Evolutionary conservation across 2,113 vertebrate species (phyloP).

Genomic region (Dinomys branickii): DNA sequence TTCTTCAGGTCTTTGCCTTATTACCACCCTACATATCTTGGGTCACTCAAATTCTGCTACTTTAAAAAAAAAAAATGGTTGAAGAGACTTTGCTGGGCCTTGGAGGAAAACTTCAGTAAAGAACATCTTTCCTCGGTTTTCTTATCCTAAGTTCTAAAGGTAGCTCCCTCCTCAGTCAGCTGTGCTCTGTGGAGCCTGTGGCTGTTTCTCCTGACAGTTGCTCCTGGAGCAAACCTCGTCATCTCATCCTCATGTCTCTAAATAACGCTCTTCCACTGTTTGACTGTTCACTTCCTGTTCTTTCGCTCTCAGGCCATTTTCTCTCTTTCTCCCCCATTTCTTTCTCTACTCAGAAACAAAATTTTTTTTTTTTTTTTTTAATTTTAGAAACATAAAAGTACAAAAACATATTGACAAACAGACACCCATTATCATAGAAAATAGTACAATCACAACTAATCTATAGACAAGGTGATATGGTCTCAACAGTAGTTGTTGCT

Average conservation of each 20-base stretch:
- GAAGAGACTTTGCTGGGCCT: neutral
- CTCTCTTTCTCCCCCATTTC: neutral
- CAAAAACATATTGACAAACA: too few species aligned
- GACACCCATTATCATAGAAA: too few species aligned
- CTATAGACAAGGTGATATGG: too few species aligned
- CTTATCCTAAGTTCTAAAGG: neutral
- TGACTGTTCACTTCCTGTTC: neutral
- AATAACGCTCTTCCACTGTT: neutral
- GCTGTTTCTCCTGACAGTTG: neutral
- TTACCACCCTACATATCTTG: neutral
- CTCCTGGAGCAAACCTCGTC: neutral
- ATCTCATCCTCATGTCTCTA: neutral
- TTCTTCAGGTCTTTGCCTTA: neutral
- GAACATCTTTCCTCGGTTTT: slow-evolving; percentile 24
- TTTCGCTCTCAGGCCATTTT: neutral
- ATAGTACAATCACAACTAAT: too few species aligned
- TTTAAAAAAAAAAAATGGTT: neutral
- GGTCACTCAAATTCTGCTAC: neutral
- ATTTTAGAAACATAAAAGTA: too few species aligned
- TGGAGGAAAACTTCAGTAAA: neutral
- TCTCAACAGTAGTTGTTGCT: too few species aligned
- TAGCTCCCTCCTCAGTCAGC: neutral
- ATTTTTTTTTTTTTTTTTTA: too few species aligned
- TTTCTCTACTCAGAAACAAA: slow-evolving; percentile 4
- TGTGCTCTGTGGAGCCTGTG: neutral